Conservation (phyloP, 2,797 vertebrate species). For the Iguana delicatissima region DNA sequence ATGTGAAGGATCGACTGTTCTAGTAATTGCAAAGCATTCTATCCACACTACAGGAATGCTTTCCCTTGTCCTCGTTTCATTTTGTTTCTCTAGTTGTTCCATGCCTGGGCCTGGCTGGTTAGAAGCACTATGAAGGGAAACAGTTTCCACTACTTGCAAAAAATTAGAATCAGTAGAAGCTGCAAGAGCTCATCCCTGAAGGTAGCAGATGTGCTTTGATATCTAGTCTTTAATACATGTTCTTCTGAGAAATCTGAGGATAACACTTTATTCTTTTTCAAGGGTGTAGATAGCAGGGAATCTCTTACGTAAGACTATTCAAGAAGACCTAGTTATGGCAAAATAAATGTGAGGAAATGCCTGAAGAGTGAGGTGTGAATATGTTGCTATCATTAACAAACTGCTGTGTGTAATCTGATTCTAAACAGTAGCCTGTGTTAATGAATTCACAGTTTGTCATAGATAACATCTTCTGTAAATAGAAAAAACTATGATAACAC, state of each 20-base stretch:
- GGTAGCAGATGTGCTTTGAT: background rate
- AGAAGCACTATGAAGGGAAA: background rate
- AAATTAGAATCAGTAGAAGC: background rate
- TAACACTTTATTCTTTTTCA: background rate
- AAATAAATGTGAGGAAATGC: background rate
- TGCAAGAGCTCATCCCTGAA: slow-evolving; percentile 23
- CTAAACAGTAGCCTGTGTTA: background rate
- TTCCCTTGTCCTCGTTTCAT: background rate
- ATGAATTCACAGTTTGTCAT: background rate
- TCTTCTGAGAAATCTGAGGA: slow-evolving; percentile 29
- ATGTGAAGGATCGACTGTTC: too few relatives aligned
- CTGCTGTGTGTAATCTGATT: background rate
- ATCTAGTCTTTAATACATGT: background rate
- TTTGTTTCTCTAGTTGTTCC: background rate
- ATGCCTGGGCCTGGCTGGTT: background rate
- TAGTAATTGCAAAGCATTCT: background rate
- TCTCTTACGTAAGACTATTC: background rate
- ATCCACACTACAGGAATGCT: background rate
- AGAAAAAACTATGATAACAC: background rate
- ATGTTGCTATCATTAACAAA: background rate
- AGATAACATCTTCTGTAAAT: background rate
- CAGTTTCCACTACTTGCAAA: background rate
- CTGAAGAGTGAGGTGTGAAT: background rate
- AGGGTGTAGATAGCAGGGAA: background rate
- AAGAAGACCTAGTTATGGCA: background rate